A percentile compares a stretch with the other conserved stretches of the same genome.
Evolutionary conservation across 2,797 vertebrate genomes (phyloP).

Genomic region (Protosalanx chinensis): DNA sequence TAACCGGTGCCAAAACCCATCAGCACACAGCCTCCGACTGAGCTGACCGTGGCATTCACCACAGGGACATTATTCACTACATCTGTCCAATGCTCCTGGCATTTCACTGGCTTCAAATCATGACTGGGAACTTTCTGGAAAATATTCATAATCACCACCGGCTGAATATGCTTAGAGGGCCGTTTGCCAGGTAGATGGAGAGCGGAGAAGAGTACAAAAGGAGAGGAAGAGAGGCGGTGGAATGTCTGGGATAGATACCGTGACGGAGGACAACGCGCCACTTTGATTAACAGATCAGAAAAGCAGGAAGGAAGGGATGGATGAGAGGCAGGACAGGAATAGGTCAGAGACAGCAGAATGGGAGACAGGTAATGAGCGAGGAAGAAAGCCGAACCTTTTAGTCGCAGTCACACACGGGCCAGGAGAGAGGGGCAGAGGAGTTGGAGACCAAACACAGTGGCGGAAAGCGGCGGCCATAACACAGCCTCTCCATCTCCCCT

Average conservation of each 20-base stretch:
- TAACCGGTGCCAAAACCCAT: constrained; percentile 11
- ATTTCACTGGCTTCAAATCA: constrained; percentile 56
- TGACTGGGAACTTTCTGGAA: constrained; percentile 31
- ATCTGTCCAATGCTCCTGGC: constrained; percentile 37
- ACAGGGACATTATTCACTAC: constrained; percentile 47
- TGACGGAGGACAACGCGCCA: constrained; percentile 25
- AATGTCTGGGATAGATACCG: constrained; percentile 27
- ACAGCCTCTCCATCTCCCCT: constrained; percentile 25
- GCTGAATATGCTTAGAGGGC: constrained; percentile 54
- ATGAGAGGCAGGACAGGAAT: constrained; percentile 35
- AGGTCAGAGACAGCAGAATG: constrained; percentile 13
- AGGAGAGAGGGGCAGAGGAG: not conserved
- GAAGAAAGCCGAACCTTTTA: constrained; percentile 10
- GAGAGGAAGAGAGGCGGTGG: constrained; percentile 27
- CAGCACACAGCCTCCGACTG: constrained; percentile 8
- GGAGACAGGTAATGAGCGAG: constrained; percentile 7
- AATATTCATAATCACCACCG: constrained; percentile 46
- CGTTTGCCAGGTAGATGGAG: constrained; percentile 12
- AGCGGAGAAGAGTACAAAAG: constrained; percentile 26
- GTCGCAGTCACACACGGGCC: not conserved
- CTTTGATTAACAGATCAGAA: constrained; percentile 30
- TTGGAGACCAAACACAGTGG: constrained; percentile 1
- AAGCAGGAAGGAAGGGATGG: constrained; percentile 30
- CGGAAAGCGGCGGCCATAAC: constrained; percentile 28
- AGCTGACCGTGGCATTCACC: constrained; percentile 39